Evolutionary conservation across 2,888 invertebrate genomes (phyloP), one percentile per base, ranked within the genome.

Genomic region (Drosophila glabriapex): DNA sequence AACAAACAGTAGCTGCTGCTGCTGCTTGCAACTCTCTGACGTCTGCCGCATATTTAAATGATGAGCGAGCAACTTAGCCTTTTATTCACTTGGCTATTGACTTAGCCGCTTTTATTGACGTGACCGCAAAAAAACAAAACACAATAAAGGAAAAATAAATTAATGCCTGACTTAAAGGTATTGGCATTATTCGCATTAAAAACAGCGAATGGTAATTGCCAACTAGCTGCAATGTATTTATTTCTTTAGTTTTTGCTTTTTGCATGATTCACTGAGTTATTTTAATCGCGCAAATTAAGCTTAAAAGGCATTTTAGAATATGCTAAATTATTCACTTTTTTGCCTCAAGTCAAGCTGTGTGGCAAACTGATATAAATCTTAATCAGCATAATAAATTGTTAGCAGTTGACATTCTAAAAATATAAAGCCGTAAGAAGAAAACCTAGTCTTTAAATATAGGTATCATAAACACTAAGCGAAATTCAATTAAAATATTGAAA

Each of bases 21-120:
- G 43, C 46, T 22, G n/a, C 16, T 16, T 46, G 56, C 67, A 28
- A 39, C 61, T 52, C 41, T 68, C 55, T 56, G 76, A 62, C 62
- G 69, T 50, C 75, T 64, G 66, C 41, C 49, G 70, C 81, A 78
- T 82, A 82, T 82, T 82, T 82, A 83, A 82, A 82, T 82, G 77
- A 76, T 74, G 77, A 82, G 54, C 46, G 37, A 14, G 46, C n/a
- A 54, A 28, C 64, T 63, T 65, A 19, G 16, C 25, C 33, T 61
- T 50, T 33, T 46, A 46, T 35, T 50, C 50, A n/a, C n/a, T 35
- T 60, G 25, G 56, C 62, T 43, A 54, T 52, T 52, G 55, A 46
- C 59, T 55, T 63, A 28, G n/a, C 65, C 37, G 28, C 28, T 37
- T 19, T 61, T 56, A 68, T 76, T 54, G 70, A 70, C 61, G 52